Conservation (phyloP, 2,888 invertebrate species). For the Tanypteryx hageni region DNA sequence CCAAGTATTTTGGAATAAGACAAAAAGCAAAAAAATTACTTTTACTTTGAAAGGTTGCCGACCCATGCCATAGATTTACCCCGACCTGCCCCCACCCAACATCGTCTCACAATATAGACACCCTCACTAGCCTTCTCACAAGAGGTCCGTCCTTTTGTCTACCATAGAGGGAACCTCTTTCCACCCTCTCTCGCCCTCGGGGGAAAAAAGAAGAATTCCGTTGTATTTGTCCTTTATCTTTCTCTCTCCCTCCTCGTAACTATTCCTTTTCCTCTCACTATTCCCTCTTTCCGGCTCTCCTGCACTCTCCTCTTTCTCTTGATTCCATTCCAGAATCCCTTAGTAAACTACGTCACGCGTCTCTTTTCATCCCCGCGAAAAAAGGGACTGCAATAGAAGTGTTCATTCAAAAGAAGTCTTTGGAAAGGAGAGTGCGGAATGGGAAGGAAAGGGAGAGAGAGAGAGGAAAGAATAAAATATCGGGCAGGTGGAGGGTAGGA, state of each 20-base stretch:
- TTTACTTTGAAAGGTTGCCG: too few species aligned
- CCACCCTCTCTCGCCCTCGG: background rate
- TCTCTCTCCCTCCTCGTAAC: background rate
- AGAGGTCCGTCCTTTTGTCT: background rate
- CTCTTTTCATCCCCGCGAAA: background rate
- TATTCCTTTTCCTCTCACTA: background rate
- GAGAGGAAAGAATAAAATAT: background rate
- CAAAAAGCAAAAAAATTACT: too few species aligned
- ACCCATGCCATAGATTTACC: too few species aligned
- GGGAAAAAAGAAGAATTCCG: background rate
- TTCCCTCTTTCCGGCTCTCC: background rate
- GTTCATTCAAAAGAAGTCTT: background rate
- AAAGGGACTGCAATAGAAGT: background rate
- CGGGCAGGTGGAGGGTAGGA: background rate
- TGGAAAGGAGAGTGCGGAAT: background rate
- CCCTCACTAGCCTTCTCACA: background rate
- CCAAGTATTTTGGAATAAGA: too few species aligned
- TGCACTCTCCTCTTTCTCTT: background rate
- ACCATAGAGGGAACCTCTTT: background rate
- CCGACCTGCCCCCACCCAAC: too few species aligned
- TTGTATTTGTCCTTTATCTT: background rate
- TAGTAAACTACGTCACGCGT: slow-evolving; percentile 1
- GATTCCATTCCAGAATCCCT: background rate
- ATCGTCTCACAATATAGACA: background rate
- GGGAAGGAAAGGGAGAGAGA: background rate